These are phyloP conservation scores for Campoplex nolae DNA, from an alignment of 2,888 invertebrate species.

Conservation along the genomic window DNA sequence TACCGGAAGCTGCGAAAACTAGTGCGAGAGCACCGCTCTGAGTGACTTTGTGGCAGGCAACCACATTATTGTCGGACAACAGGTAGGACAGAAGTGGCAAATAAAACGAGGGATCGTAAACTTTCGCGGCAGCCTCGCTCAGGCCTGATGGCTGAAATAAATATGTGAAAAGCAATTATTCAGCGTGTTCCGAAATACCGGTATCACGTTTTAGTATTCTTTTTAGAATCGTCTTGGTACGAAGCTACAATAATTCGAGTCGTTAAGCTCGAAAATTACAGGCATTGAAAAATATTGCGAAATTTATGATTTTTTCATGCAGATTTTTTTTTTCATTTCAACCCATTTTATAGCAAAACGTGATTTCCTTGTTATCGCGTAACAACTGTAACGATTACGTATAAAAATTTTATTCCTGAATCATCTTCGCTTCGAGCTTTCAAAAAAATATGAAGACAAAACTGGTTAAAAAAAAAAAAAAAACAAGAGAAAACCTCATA, in stretches of 20 bases:
- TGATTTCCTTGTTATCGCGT: too few species aligned
- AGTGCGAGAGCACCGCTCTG: conserved; percentile 90
- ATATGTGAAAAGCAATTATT: neutral
- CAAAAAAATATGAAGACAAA: too few species aligned
- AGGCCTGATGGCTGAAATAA: conserved; percentile 71
- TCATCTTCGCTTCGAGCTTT: too few species aligned
- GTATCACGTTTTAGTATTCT: too few species aligned
- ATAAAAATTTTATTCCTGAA: too few species aligned
- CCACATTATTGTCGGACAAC: conserved; percentile 90
- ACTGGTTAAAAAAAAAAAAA: neutral
- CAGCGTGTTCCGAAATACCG: neutral
- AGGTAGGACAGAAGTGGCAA: conserved; percentile 91
- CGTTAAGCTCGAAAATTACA: too few species aligned
- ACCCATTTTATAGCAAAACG: too few species aligned
- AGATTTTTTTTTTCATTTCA: neutral
- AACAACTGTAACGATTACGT: too few species aligned
- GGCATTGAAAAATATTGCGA: too few species aligned
- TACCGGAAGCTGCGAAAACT: conserved; percentile 89
- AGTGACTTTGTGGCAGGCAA: conserved; percentile 90
- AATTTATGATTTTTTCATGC: neutral
- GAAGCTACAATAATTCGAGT: too few species aligned
- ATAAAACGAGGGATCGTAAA: conserved; percentile 94
- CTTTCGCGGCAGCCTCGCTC: conserved; percentile 78
- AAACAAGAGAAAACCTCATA: too few species aligned
- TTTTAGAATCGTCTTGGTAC: too few species aligned